phyloP scores from a whole-genome alignment of 2,888 invertebrate species.

The Lamproptera curius region DNA sequence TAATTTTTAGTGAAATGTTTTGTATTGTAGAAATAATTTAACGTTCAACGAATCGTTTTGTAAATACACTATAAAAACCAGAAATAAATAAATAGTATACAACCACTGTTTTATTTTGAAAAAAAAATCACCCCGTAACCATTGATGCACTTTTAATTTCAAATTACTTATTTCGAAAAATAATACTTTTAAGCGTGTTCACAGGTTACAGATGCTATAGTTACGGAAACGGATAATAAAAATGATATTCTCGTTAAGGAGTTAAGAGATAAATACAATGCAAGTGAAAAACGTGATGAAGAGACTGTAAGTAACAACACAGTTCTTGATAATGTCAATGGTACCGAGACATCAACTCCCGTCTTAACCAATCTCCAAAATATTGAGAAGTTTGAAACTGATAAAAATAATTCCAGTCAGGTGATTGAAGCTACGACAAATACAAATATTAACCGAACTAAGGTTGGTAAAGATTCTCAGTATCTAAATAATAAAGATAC shows the following conservation, averaged over 20 bases:
- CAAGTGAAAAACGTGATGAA: neutral
- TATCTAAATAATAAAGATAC: constrained; percentile 12
- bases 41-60: constrained; percentile 30
- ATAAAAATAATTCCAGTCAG: too few species aligned
- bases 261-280: neutral
- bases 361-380: too few species aligned
- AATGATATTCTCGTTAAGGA: neutral
- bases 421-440: constrained; percentile 13
- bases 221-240: constrained; percentile 1
- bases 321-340: neutral
- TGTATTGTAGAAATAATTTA: constrained; percentile 33
- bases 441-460: constrained; percentile 1
- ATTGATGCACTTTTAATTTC: neutral
- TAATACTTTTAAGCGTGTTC: neutral
- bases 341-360: too few species aligned
- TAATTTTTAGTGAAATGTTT: constrained; percentile 37
- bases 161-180: neutral
- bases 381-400: too few species aligned
- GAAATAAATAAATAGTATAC: constrained; percentile 24
- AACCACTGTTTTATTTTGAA: constrained; percentile 14
- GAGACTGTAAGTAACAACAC: neutral
- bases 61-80: constrained; percentile 30
- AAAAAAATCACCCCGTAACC: constrained; percentile 5
- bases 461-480: neutral
- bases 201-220: constrained; percentile 16